A percentile compares a stretch with the other conserved stretches of the same genome.
Conservation (phyloP, 2,113 vertebrate species). For the Neolamprologus cancellatus region DNA sequence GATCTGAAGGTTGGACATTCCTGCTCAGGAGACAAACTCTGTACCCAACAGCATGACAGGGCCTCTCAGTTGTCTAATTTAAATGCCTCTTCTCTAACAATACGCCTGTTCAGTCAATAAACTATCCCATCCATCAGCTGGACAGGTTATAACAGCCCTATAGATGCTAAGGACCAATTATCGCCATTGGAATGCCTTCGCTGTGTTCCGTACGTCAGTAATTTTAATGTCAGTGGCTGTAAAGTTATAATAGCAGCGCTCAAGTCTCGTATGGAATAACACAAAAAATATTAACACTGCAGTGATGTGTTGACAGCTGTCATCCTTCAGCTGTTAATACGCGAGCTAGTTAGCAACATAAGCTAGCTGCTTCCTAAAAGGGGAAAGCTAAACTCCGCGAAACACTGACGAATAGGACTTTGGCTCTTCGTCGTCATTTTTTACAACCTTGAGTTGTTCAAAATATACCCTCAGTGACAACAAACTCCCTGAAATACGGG, state of each 20-base stretch:
- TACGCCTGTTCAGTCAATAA: not conserved
- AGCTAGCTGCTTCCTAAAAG: conserved; percentile 23
- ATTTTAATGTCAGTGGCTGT: not conserved
- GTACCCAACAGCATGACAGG: not conserved
- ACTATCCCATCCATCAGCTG: not conserved
- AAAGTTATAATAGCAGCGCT: not conserved
- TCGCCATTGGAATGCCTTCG: not conserved
- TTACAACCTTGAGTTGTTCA: not conserved
- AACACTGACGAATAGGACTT: not conserved
- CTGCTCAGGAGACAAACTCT: not conserved
- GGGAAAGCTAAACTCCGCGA: not conserved
- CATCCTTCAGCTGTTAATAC: conserved; percentile 30
- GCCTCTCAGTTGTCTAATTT: not conserved
- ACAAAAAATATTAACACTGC: not conserved
- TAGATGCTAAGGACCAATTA: not conserved
- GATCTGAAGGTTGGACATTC: not conserved
- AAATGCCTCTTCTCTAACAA: not conserved
- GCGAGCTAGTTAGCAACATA: conserved; percentile 28
- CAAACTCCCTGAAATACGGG: accelerated
- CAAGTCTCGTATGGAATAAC: not conserved
- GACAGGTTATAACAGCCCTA: not conserved
- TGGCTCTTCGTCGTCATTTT: not conserved
- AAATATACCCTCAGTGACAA: not conserved
- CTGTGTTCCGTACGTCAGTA: not conserved
- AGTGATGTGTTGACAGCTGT: conserved; percentile 27